Conservation (phyloP, 2,888 invertebrate genomes). For the Drosophila merina region DNA sequence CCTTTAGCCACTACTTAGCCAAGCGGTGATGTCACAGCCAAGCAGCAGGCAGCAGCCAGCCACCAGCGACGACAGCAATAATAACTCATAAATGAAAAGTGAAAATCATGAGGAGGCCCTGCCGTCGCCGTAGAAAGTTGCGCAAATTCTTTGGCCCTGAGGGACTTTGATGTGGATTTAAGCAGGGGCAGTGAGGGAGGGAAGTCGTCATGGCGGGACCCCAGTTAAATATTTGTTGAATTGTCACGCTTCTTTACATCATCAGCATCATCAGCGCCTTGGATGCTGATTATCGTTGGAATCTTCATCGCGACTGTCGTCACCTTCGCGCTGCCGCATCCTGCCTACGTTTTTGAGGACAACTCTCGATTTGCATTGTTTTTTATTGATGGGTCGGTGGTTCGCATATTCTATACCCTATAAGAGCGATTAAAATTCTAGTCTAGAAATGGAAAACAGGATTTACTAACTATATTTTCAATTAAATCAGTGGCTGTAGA, state of each 20-base stretch:
- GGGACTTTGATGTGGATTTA: slow-evolving; percentile 18
- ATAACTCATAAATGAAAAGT: slow-evolving; percentile 79
- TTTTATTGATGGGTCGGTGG: neutral
- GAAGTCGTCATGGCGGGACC: slow-evolving; percentile 26
- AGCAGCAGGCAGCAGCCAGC: slow-evolving; percentile 14
- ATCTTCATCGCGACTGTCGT: slow-evolving; percentile 38
- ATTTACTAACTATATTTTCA: no score
- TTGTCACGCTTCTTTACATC: slow-evolving; percentile 76
- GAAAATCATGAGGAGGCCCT: slow-evolving; percentile 63
- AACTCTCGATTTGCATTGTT: slow-evolving; percentile 38
- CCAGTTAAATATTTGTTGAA: slow-evolving; percentile 73
- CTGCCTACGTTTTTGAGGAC: slow-evolving; percentile 79
- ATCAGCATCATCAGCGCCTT: slow-evolving; percentile 45
- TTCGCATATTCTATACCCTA: no score
- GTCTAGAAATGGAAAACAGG: no score
- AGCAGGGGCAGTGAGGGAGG: neutral
- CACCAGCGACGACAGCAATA: slow-evolving; percentile 41
- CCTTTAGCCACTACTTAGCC: slow-evolving; percentile 17
- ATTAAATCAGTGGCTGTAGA: no score
- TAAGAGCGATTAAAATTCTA: no score
- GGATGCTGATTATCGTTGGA: slow-evolving; percentile 25
- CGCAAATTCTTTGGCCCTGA: slow-evolving; percentile 74
- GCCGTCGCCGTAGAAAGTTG: slow-evolving; percentile 70
- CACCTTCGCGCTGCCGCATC: slow-evolving; percentile 55
- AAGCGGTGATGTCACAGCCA: slow-evolving; percentile 67